phyloP scores from a whole-genome alignment of 2,797 vertebrate genomes.

The Neoniphon sammara region DNA sequence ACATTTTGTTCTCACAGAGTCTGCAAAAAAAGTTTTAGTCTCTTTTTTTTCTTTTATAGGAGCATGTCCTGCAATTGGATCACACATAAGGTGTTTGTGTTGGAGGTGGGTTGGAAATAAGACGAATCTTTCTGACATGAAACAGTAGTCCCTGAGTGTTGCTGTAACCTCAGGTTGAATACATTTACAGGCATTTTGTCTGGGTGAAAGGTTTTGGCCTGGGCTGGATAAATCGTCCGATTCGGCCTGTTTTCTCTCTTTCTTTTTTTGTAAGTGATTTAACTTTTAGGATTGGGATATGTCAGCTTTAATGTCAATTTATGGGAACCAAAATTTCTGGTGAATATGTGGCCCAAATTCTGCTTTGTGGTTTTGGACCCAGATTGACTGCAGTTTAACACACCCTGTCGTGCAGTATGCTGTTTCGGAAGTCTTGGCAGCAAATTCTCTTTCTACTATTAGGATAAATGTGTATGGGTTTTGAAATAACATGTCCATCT shows the following conservation, averaged over 20 bases:
- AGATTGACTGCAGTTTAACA: conserved; percentile 64
- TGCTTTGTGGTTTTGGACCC: conserved; percentile 70
- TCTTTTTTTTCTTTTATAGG: conserved; percentile 8
- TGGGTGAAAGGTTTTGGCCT: conserved; percentile 58
- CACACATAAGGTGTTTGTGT: conserved; percentile 70
- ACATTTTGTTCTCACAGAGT: conserved; percentile 23
- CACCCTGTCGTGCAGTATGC: conserved; percentile 57
- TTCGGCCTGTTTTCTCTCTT: conserved; percentile 61
- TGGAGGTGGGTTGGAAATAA: conserved; percentile 58
- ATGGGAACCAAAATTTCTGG: conserved; percentile 66
- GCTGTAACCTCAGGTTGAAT: conserved; percentile 75
- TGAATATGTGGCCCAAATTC: conserved; percentile 57
- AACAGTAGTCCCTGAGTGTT: conserved; percentile 73
- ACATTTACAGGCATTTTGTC: conserved; percentile 76
- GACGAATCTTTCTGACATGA: conserved; percentile 75
- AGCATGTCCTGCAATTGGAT: conserved; percentile 43
- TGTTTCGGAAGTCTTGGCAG: conserved; percentile 53
- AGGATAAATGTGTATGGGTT: conserved; percentile 59
- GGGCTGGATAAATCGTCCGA: conserved; percentile 75
- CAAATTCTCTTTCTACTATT: conserved; percentile 54
- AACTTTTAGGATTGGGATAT: conserved; percentile 71
- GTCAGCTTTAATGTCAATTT: conserved; percentile 74
- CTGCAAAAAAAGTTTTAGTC: conserved; percentile 25
- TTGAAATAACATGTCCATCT: conserved; percentile 59
- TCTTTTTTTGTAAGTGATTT: conserved; percentile 70